Conservation (phyloP, 2,113 vertebrate genomes). For the Scophthalmus maximus region DNA sequence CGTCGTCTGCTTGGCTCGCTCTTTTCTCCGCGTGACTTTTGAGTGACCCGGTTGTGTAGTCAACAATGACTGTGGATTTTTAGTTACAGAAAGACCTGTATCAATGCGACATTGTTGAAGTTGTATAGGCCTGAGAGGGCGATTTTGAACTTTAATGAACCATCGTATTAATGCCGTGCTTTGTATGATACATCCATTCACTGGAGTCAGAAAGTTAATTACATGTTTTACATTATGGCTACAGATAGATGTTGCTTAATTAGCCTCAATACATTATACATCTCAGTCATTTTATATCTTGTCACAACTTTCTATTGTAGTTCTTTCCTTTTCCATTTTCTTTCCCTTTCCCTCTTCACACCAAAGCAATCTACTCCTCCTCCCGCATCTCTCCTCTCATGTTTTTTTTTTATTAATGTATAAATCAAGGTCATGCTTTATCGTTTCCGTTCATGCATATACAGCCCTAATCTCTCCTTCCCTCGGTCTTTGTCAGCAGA, state of each 20-base stretch:
- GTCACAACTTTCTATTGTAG: slow-evolving; percentile 19
- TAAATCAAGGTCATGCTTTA: slow-evolving; percentile 41
- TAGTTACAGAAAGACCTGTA: not conserved
- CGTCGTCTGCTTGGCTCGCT: slow-evolving; percentile 33
- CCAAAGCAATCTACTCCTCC: not conserved
- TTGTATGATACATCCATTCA: not conserved
- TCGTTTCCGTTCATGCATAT: slow-evolving; percentile 32
- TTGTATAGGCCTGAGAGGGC: not conserved
- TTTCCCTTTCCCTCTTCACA: slow-evolving; percentile 9
- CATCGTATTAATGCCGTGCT: slow-evolving; percentile 11
- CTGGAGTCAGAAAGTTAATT: not conserved
- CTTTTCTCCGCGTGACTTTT: not conserved
- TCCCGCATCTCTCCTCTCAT: not conserved
- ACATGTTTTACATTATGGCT: slow-evolving; percentile 35
- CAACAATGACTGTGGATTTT: not conserved
- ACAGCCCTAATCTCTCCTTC: slow-evolving; percentile 29
- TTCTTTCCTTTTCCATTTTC: slow-evolving; percentile 10
- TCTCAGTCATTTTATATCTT: slow-evolving; percentile 47
- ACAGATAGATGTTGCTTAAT: slow-evolving; percentile 45
- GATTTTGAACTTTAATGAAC: slow-evolving; percentile 1
- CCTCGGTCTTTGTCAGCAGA: slow-evolving; percentile 63
- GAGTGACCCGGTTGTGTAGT: slow-evolving; percentile 3
- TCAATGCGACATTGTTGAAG: not conserved
- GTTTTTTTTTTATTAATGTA: slow-evolving; percentile 42
- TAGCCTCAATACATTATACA: slow-evolving; percentile 48